Evolutionary conservation across 2,888 invertebrate species (phyloP).

Genomic region (Coenonympha arcania): DNA sequence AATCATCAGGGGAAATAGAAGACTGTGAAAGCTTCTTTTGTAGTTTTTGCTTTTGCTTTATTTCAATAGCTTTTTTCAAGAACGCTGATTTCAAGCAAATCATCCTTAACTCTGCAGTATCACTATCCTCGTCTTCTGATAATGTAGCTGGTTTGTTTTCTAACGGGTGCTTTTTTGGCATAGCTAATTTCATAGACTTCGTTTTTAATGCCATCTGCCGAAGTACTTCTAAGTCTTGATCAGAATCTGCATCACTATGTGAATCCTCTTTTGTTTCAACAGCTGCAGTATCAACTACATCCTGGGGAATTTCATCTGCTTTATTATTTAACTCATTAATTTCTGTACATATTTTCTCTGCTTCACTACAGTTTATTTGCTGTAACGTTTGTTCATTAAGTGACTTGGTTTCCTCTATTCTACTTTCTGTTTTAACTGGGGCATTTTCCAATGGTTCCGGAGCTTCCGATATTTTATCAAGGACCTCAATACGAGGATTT

Average conservation of each 20-base stretch:
- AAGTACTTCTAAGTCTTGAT: conserved; percentile 64
- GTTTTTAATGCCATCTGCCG: conserved; percentile 65
- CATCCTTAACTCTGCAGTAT: conserved; percentile 76
- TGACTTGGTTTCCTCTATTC: neutral
- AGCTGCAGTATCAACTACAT: conserved; percentile 35
- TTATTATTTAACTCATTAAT: conserved; percentile 32
- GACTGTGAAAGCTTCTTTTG: conserved; percentile 55
- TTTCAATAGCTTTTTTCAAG: conserved; percentile 77
- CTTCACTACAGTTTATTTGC: conserved; percentile 31
- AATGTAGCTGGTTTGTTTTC: conserved; percentile 31
- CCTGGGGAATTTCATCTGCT: conserved; percentile 24
- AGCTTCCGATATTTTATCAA: conserved; percentile 17
- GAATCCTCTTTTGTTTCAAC: conserved; percentile 26
- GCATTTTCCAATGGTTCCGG: neutral
- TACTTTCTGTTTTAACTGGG: neutral
- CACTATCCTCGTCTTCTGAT: conserved; percentile 74
- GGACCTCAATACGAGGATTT: conserved; percentile 23
- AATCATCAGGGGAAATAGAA: conserved; percentile 46
- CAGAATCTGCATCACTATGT: conserved; percentile 47
- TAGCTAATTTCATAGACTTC: conserved; percentile 42
- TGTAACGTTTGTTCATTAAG: neutral
- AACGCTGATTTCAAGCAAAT: conserved; percentile 81
- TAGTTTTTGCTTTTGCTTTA: conserved; percentile 65
- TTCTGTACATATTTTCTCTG: conserved; percentile 43
- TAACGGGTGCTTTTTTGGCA: conserved; percentile 24